Evolutionary conservation across 2,888 invertebrate species (phyloP).

Genomic region (Lymantria dispar): DNA sequence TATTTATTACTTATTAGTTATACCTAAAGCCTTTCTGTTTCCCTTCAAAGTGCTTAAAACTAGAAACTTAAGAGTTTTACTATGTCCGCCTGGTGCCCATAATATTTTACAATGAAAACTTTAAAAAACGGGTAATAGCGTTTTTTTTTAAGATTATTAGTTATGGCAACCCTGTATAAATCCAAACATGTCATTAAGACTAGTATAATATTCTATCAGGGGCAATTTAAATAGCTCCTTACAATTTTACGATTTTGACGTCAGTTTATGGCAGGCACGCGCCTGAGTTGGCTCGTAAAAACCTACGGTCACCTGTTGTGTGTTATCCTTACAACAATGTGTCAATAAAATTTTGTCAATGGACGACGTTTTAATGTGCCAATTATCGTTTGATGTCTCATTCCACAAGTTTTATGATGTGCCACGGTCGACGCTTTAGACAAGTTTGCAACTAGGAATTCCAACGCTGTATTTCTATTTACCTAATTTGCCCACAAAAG

Average conservation of each 20-base stretch:
- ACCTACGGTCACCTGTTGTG: slow-evolving; percentile 77
- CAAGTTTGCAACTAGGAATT: background rate
- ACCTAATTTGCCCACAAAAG: too few species aligned
- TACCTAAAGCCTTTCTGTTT: too few species aligned
- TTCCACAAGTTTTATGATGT: slow-evolving; percentile 55
- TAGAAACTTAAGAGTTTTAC: too few species aligned
- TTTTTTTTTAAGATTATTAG: background rate
- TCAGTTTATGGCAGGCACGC: slow-evolving; percentile 62
- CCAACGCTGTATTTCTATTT: too few species aligned
- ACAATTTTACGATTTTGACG: slow-evolving; percentile 69
- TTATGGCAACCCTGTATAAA: slow-evolving; percentile 37
- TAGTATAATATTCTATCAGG: slow-evolving; percentile 68
- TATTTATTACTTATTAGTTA: too few species aligned
- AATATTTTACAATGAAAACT: too few species aligned
- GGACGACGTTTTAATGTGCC: slow-evolving; percentile 67
- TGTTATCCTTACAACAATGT: slow-evolving; percentile 58
- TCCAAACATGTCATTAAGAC: slow-evolving; percentile 66
- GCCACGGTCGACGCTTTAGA: slow-evolving; percentile 33
- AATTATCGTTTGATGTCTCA: slow-evolving; percentile 67
- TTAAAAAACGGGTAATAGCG: too few species aligned
- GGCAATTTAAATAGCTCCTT: slow-evolving; percentile 66
- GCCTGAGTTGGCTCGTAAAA: slow-evolving; percentile 67
- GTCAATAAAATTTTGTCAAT: slow-evolving; percentile 73
- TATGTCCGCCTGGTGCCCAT: too few species aligned
- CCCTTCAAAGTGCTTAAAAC: too few species aligned